Evolutionary conservation across 2,888 invertebrate genomes (phyloP).

Genomic region (Amphimallon solstitiale): DNA sequence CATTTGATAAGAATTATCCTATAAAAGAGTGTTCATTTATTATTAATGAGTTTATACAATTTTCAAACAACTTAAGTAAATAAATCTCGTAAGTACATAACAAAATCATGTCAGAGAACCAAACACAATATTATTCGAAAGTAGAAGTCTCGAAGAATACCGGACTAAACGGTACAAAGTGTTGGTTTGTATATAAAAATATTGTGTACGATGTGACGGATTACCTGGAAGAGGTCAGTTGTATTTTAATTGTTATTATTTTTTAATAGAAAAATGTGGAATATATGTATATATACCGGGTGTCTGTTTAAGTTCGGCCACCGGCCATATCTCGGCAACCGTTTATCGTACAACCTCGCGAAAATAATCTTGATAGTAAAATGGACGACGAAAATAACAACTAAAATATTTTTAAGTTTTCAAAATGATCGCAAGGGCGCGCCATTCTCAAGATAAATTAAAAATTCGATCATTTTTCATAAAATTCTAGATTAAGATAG

Average conservation of each 20-base stretch:
- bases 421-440: too few relatives aligned
- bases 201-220: conserved; percentile 75
- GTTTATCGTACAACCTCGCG: too few relatives aligned
- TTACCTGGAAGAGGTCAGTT: conserved; percentile 69
- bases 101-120: neutral
- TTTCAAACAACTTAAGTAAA: neutral
- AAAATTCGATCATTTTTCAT: too few relatives aligned
- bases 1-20: conserved; percentile 16
- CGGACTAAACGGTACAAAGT: conserved; percentile 67
- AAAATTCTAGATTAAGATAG: too few relatives aligned
- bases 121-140: conserved; percentile 57
- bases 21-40: conserved; percentile 1
- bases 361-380: too few relatives aligned
- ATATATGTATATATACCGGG: too few relatives aligned
- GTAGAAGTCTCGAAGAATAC: conserved; percentile 70
- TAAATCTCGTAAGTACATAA: neutral
- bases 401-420: too few relatives aligned
- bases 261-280: neutral
- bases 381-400: too few relatives aligned
- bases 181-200: conserved; percentile 75
- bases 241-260: conserved; percentile 3
- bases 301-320: too few relatives aligned
- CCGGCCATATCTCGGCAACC: too few relatives aligned
- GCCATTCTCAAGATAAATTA: too few relatives aligned
- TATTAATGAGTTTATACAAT: neutral